phyloP scores from a whole-genome alignment of 64 coral and sea anemone species.

The Porites australiensis region DNA sequence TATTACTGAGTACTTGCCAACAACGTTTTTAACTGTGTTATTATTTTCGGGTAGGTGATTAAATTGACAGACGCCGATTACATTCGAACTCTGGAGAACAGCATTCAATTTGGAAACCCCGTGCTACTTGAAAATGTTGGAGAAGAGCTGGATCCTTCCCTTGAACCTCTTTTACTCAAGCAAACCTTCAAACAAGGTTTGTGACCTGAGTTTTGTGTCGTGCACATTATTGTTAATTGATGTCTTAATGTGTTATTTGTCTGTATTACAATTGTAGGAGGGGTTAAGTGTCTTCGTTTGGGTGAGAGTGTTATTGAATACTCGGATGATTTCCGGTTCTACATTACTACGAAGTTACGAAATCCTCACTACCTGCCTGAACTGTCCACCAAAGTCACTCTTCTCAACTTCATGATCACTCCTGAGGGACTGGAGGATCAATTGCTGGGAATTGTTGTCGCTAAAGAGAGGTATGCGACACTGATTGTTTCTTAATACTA shows the following conservation, averaged over 20 bases:
- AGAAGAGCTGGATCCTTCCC: constrained; percentile 96
- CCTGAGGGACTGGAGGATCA: constrained; percentile 97
- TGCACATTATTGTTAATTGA: too few species aligned
- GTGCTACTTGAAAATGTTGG: constrained; percentile 97
- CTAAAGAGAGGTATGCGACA: constrained; percentile 84
- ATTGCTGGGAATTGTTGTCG: constrained; percentile 96
- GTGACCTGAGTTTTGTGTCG: background rate
- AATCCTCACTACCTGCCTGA: constrained; percentile 99
- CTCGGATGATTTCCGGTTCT: constrained; percentile 97
- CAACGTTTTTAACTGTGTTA: background rate
- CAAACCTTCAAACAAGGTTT: constrained; percentile 99
- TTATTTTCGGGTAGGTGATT: constrained; percentile 75
- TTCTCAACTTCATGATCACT: constrained; percentile 99
- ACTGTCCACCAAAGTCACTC: constrained; percentile 94
- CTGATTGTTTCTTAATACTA: too few species aligned
- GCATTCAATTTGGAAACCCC: constrained; percentile 99
- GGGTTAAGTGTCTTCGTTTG: constrained; percentile 89
- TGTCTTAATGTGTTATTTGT: background rate
- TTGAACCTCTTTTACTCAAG: constrained; percentile 93
- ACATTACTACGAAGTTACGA: constrained; percentile 97
- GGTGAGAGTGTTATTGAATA: constrained; percentile 98
- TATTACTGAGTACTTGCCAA: background rate
- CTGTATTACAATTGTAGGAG: constrained; percentile 58
- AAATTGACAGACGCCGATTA: constrained; percentile 97
- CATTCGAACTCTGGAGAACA: constrained; percentile 97